Base-by-base conservation (phyloP, 2,113 vertebrate genomes). In the Pteruthius melanotis region DNA sequence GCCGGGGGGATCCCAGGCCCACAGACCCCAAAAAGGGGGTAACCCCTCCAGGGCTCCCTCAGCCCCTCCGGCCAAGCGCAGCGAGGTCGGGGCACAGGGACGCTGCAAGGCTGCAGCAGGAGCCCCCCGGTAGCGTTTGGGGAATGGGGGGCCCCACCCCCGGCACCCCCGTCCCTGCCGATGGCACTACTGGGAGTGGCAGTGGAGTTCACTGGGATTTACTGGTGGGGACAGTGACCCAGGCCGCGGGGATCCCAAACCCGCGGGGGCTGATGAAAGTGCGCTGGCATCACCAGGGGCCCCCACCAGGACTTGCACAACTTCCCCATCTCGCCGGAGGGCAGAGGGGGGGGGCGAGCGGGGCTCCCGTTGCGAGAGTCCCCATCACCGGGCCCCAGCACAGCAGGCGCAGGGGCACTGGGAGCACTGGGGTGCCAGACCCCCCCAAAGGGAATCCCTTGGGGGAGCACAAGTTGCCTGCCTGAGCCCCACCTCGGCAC, bases 111-210 rank as follows among this genome's bases (percentile, higher is more conserved):
- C 26, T 9, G 15, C 59, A 37, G 20, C 45, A 50, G 42, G 33
- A 44, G 31, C 8, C 12, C 18, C n/a, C 40, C 5, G 2, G n/a
- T 10, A 12, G 26, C 30, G 2, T 2, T 4, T 39, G 47, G 40
- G 60, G 13, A 3, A 31, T 1, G 44, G 37, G 22, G 56, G 47
- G 54, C 47, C 7, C n/a, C 17, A 19, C 3, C 7, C 45, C 47
- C 5, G 2, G 20, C 39, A 35, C 4, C 16, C n/a, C 30, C 0
- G 0, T 35, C 47, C n/a, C 69, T n/a, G n/a, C 39, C 3, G 7
- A 24, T 15, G 20, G 65, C 40, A 14, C 44, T 26, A 4, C 17
- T 5, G 21, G 76, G 21, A 65, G 31, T 2, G 11, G 17, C 59
- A 37, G 10, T 3, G 50, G 39, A 56, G 11, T 15, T n/a, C 23